Evolutionary conservation across 2,113 vertebrate species (phyloP).

Genomic region (Artemisiospiza belli): DNA sequence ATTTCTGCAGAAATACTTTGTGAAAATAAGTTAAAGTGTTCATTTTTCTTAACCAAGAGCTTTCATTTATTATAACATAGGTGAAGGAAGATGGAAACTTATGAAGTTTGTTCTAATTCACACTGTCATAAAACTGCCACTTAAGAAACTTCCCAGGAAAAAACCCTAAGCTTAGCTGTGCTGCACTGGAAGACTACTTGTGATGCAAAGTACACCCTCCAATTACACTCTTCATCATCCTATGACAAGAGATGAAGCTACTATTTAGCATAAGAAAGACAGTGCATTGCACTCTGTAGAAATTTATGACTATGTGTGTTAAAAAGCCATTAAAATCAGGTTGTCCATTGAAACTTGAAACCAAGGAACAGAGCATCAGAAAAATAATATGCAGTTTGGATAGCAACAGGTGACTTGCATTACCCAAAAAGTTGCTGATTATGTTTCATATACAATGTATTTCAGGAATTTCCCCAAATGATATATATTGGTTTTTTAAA

Average conservation of each 20-base stretch:
- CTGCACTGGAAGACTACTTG: not conserved
- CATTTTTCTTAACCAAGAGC: not conserved
- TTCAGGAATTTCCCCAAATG: not conserved
- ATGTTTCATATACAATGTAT: not conserved
- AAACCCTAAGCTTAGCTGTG: not conserved
- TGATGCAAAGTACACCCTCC: not conserved
- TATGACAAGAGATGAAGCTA: not conserved
- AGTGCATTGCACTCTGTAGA: not conserved
- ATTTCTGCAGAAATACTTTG: not conserved
- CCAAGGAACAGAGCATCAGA: not conserved
- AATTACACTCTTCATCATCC: not conserved
- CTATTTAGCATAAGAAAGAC: not conserved
- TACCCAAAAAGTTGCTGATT: not conserved
- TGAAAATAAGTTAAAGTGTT: not conserved
- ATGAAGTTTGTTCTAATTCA: not conserved
- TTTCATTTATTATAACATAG: not conserved
- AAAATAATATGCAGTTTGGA: not conserved
- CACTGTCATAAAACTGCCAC: not conserved
- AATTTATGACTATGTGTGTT: not conserved
- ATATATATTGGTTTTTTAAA: not conserved
- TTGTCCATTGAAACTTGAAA: not conserved
- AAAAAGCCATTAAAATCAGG: not conserved
- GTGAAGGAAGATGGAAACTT: not conserved
- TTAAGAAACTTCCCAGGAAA: not conserved
- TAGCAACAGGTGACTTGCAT: not conserved